phyloP scores from a whole-genome alignment of 2,888 invertebrate genomes.

The Leucophenga maculata region DNA sequence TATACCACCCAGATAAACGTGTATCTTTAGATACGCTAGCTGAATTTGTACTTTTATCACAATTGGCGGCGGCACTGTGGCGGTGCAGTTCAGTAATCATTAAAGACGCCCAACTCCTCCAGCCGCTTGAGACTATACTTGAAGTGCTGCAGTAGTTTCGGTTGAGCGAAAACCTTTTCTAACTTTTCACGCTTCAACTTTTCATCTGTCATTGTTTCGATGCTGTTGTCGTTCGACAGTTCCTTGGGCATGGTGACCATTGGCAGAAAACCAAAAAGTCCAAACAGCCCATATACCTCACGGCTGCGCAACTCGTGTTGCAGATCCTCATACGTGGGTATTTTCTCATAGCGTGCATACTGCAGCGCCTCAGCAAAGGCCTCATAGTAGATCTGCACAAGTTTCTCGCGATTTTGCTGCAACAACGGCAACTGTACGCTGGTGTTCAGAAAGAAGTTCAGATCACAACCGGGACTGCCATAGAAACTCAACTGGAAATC shows the following conservation, averaged over 20 bases:
- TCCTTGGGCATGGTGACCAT: constrained; percentile 61
- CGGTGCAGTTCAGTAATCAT: constrained; percentile 47
- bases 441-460: constrained; percentile 67
- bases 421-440: constrained; percentile 54
- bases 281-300: constrained; percentile 63
- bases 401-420: constrained; percentile 49
- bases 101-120: constrained; percentile 60
- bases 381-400: constrained; percentile 58
- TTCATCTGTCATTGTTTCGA: constrained; percentile 56
- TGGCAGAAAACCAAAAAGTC: constrained; percentile 60
- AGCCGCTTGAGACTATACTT: constrained; percentile 58
- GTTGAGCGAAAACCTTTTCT: constrained; percentile 51
- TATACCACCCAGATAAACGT: too few relatives aligned
- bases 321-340: constrained; percentile 62
- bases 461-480: constrained; percentile 63
- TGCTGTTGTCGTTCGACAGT: constrained; percentile 51
- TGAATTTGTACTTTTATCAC: too few relatives aligned
- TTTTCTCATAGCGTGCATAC: constrained; percentile 53
- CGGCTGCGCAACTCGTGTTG: constrained; percentile 59
- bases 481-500: constrained; percentile 60
- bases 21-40: too few relatives aligned
- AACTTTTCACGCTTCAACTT: constrained; percentile 47
- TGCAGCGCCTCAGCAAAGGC: constrained; percentile 50
- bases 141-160: constrained; percentile 54
- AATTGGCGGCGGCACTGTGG: too few relatives aligned